Base-by-base conservation (phyloP, 2,797 vertebrate species). In the Gila robusta region DNA sequence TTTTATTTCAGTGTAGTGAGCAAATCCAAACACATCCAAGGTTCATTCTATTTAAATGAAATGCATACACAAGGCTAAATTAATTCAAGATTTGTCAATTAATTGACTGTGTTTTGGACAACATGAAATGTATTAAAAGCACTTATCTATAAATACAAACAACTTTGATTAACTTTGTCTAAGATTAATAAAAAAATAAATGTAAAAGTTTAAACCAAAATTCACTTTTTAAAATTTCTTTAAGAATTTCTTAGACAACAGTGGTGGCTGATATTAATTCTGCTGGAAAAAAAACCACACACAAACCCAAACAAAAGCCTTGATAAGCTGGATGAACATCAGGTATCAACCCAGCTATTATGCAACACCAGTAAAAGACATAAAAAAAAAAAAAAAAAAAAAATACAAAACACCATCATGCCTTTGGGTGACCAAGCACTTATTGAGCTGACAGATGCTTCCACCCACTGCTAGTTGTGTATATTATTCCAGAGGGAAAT, bases 381-480 rank as follows among this genome's bases (percentile, higher is more conserved):
- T 72, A 23, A 69, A 21, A 39, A 6, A 2, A 28, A 28, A 49
- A 39, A 28, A 28, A 49, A 39, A 49, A 32, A 39, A 6, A 4
- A 28, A 49, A 49, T 1, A 26, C 26, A n/a, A 62, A 73, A 35
- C 5, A 16, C 49, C 69, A 82, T 72, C 37, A 32, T 28, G 62
- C n/a, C 73, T 67, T 77, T 52, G 47, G 16, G 32, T 37, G 23
- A 39, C 41, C 5, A 39, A 54, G 59, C 32, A 52, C 32, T 52
- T 69, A 17, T 52, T 83, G 62, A 35, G 23, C 44, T 83, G 82
- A 77, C 72, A 67, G 59, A 66, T 67, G 82, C 11, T 69, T 69
- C 23, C 62, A 69, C 41, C 32, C 41, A 67, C 44, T 19, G 41
- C 41, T 74, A 66, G 71, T 76, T 66, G 71, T 64, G 59, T 52